A percentile compares a stretch with the other conserved stretches of the same genome.
These are phyloP conservation scores for Cotesia glomerata DNA, from an alignment of 1,140 invertebrate species.

Conservation along the genomic window DNA sequence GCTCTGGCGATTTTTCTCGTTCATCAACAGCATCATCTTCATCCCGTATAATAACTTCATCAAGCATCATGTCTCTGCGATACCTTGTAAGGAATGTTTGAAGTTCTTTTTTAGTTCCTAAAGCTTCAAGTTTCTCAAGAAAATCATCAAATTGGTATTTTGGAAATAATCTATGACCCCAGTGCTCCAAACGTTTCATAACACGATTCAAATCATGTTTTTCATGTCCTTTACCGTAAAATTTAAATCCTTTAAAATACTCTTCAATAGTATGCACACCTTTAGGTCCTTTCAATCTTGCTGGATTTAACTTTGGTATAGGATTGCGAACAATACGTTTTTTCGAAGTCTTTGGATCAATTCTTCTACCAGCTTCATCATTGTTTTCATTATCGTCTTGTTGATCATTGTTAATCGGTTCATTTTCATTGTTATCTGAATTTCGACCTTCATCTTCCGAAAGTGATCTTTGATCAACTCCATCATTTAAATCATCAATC, in stretches of 20 bases:
- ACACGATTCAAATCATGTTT: conserved; percentile 81
- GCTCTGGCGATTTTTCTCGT: conserved; percentile 42
- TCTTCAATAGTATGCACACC: conserved; percentile 80
- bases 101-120: conserved; percentile 78
- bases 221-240: conserved; percentile 85
- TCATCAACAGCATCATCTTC: conserved; percentile 48
- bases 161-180: conserved; percentile 89
- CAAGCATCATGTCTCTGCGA: conserved; percentile 67
- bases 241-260: conserved; percentile 83
- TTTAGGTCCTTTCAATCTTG: conserved; percentile 74
- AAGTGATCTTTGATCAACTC: conserved; percentile 35
- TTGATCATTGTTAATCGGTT: conserved; percentile 26
- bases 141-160: conserved; percentile 87
- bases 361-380: conserved; percentile 23
- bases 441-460: conserved; percentile 32
- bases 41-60: conserved; percentile 41
- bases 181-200: conserved; percentile 86
- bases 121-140: conserved; percentile 78
- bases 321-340: conserved; percentile 71
- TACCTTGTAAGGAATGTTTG: conserved; percentile 69
- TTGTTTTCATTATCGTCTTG: conserved; percentile 33
- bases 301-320: conserved; percentile 74
- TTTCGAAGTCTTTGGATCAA: conserved; percentile 55
- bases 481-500: conserved; percentile 31
- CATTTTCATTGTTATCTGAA: conserved; percentile 24